These are phyloP conservation scores for Pristionchus mayeri DNA, from an alignment of 2,888 invertebrate species.

Conservation along the genomic window DNA sequence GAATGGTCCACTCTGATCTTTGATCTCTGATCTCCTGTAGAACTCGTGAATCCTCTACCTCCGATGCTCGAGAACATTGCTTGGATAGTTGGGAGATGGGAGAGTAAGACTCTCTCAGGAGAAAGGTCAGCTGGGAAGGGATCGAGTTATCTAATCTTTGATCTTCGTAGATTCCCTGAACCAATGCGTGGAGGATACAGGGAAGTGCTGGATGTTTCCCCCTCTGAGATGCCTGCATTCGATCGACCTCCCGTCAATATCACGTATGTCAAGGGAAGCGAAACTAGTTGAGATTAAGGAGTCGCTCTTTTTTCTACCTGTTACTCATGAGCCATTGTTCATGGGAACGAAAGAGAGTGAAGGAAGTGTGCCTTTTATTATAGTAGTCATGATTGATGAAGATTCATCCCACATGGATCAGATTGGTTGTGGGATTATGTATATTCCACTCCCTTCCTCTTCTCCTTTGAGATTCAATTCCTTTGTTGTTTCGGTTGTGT, in stretches of 20 bases:
- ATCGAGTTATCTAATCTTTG: background rate
- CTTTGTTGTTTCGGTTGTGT: conserved; percentile 38
- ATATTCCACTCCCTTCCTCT: background rate
- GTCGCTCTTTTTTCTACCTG: too few relatives aligned
- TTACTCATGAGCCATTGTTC: too few relatives aligned
- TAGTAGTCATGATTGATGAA: too few relatives aligned
- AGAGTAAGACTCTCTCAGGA: conserved; percentile 62
- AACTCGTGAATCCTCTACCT: conserved; percentile 67
- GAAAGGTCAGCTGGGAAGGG: conserved; percentile 42
- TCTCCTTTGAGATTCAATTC: background rate
- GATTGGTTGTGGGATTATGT: too few relatives aligned
- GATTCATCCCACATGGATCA: too few relatives aligned
- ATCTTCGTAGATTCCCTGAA: conserved; percentile 64
- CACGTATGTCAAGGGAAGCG: too few relatives aligned
- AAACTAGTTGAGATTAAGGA: too few relatives aligned
- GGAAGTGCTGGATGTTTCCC: conserved; percentile 68
- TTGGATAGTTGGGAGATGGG: conserved; percentile 74
- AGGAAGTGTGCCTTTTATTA: too few relatives aligned
- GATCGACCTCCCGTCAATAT: conserved; percentile 74
- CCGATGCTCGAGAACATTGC: conserved; percentile 72
- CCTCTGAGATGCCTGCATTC: conserved; percentile 70
- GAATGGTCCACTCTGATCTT: background rate
- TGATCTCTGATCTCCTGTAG: conserved; percentile 56
- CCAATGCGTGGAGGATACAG: conserved; percentile 65
- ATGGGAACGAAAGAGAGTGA: too few relatives aligned